A percentile compares a stretch with the other conserved stretches of the same genome.
Evolutionary conservation across 1,140 invertebrate species (phyloP).

Genomic region (Eupristina koningsbergeri): DNA sequence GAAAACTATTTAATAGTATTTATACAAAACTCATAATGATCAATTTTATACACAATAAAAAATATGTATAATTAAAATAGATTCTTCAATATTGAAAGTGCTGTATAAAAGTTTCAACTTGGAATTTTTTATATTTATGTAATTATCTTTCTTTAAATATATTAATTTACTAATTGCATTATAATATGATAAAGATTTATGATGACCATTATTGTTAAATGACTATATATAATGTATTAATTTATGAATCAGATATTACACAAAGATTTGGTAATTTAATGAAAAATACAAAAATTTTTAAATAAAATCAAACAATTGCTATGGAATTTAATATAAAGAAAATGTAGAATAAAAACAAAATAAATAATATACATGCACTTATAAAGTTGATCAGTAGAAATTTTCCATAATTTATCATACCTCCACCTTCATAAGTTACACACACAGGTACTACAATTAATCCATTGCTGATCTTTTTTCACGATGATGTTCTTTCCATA

Average conservation of each 20-base stretch:
- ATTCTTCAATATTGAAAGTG: too few species aligned
- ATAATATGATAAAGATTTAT: too few species aligned
- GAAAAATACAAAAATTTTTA: too few species aligned
- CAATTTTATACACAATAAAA: not conserved
- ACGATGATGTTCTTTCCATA: slow-evolving; percentile 64
- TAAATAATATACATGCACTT: not conserved
- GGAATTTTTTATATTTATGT: not conserved
- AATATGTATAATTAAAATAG: too few species aligned
- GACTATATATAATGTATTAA: too few species aligned
- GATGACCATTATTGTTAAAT: too few species aligned
- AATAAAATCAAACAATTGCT: too few species aligned
- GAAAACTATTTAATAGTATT: not conserved
- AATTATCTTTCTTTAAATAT: too few species aligned
- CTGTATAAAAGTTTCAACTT: not conserved
- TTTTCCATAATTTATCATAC: slow-evolving; percentile 26
- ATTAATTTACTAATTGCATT: too few species aligned
- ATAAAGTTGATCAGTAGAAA: not conserved
- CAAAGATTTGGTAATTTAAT: too few species aligned
- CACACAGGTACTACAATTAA: slow-evolving; percentile 54
- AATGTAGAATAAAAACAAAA: not conserved
- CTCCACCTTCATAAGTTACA: slow-evolving; percentile 32
- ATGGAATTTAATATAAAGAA: not conserved
- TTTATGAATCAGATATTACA: too few species aligned
- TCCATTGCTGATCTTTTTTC: slow-evolving; percentile 60
- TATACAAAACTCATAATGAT: not conserved